Conservation (phyloP, 2,888 invertebrate genomes). For the Pyralis farinalis region DNA sequence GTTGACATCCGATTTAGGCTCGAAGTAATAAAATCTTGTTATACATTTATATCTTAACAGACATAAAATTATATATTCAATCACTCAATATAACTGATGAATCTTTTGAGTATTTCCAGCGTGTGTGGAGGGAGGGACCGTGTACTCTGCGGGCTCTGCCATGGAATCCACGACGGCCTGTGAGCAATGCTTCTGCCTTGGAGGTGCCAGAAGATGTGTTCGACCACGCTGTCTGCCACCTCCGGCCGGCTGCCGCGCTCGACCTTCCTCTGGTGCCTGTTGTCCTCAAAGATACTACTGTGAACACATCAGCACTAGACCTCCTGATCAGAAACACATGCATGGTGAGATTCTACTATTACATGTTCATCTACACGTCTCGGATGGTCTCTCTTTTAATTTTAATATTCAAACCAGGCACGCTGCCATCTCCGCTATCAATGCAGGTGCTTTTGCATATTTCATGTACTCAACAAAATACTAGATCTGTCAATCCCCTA, state of each 20-base stretch:
- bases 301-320: slow-evolving; percentile 32
- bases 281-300: slow-evolving; percentile 92
- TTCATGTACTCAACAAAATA: too few relatives aligned
- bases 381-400: too few relatives aligned
- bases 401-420: too few relatives aligned
- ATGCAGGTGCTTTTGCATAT: too few relatives aligned
- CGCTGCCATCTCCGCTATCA: too few relatives aligned
- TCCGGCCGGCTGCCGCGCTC: slow-evolving; percentile 85
- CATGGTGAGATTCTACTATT: slow-evolving; percentile 33
- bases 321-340: slow-evolving; percentile 30
- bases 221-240: slow-evolving; percentile 89
- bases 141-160: slow-evolving; percentile 91
- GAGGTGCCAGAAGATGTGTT: slow-evolving; percentile 87
- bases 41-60: too few relatives aligned
- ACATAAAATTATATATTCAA: neutral
- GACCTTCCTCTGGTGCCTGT: slow-evolving; percentile 84
- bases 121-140: slow-evolving; percentile 85
- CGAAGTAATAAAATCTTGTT: too few relatives aligned
- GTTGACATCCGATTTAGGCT: too few relatives aligned
- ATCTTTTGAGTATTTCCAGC: slow-evolving; percentile 71
- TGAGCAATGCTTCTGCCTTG: slow-evolving; percentile 93
- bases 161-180: slow-evolving; percentile 90
- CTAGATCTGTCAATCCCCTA: too few relatives aligned
- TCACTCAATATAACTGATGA: slow-evolving; percentile 23
- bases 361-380: too few relatives aligned